Percentiles rank a stretch among this genome's conserved stretches.
Conservation (phyloP, 1,140 invertebrate genomes). For the Drosophila equinoxialis region DNA sequence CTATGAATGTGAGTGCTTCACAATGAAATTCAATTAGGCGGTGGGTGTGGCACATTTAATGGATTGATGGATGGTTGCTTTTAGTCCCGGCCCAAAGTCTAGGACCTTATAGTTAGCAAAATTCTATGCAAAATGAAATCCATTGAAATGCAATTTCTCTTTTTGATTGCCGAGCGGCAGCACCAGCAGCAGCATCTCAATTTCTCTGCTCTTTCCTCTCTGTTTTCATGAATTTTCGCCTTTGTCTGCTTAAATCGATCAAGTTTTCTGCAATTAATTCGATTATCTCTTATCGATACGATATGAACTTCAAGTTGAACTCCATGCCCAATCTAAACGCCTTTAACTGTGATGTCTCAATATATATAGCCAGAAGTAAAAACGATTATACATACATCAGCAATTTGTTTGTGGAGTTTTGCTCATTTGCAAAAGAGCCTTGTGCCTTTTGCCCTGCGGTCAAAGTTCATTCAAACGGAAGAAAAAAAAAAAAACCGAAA, state of each 20-base stretch:
- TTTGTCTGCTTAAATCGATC: constrained; percentile 14
- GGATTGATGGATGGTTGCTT: constrained; percentile 56
- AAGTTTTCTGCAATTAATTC: constrained; percentile 70
- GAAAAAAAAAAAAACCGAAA: constrained; percentile 14
- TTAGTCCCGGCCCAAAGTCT: background rate
- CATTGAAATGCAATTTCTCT: constrained; percentile 60
- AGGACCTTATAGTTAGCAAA: background rate
- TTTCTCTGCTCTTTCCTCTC: background rate
- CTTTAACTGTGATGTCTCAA: constrained; percentile 5
- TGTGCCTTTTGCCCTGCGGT: constrained; percentile 42
- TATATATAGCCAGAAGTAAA: constrained; percentile 14
- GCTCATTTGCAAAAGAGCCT: constrained; percentile 49
- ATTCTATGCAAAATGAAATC: constrained; percentile 37
- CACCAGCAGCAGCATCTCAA: background rate
- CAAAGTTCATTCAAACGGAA: constrained; percentile 60
- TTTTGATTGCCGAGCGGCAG: constrained; percentile 10
- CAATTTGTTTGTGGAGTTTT: constrained; percentile 42
- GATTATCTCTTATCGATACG: constrained; percentile 42
- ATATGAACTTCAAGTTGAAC: constrained; percentile 3
- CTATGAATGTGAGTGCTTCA: background rate
- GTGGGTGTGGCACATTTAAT: constrained; percentile 34
- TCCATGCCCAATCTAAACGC: background rate
- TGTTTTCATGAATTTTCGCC: background rate
- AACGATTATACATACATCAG: constrained; percentile 49
- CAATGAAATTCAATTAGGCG: constrained; percentile 36